Conservation (phyloP, 2,113 vertebrate genomes). For the Cromileptes altivelis region DNA sequence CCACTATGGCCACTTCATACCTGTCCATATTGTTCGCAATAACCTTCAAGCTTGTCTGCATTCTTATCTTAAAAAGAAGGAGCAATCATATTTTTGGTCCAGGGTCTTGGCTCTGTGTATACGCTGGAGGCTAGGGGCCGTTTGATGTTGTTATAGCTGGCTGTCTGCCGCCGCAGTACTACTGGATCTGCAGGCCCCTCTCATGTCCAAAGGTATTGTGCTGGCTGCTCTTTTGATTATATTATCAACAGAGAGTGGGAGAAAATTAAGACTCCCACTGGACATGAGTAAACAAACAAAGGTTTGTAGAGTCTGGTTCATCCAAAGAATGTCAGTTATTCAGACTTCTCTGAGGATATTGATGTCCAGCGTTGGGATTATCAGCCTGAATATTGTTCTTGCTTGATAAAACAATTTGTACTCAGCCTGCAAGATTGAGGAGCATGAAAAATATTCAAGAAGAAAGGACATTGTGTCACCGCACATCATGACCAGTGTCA, state of each 20-base stretch:
- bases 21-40: slow-evolving; percentile 63
- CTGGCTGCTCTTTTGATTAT: slow-evolving; percentile 71
- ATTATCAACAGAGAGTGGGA: slow-evolving; percentile 58
- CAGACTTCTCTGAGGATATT: slow-evolving; percentile 68
- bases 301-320: slow-evolving; percentile 59
- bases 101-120: slow-evolving; percentile 67
- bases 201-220: slow-evolving; percentile 74
- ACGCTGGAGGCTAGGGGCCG: slow-evolving; percentile 64
- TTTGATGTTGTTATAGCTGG: slow-evolving; percentile 83
- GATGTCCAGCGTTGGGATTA: slow-evolving; percentile 58
- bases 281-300: slow-evolving; percentile 64
- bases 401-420: slow-evolving; percentile 39
- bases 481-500: background rate
- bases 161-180: slow-evolving; percentile 62
- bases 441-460: slow-evolving; percentile 20
- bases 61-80: slow-evolving; percentile 72
- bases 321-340: slow-evolving; percentile 71
- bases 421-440: slow-evolving; percentile 8
- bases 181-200: slow-evolving; percentile 61
- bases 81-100: slow-evolving; percentile 63
- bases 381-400: slow-evolving; percentile 42
- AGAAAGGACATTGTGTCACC: background rate
- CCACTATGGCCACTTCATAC: slow-evolving; percentile 52
- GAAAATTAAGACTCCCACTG: slow-evolving; percentile 66
- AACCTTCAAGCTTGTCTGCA: slow-evolving; percentile 66